phyloP scores from a whole-genome alignment of 2,888 invertebrate species.

The Chromoteleia sp. region DNA sequence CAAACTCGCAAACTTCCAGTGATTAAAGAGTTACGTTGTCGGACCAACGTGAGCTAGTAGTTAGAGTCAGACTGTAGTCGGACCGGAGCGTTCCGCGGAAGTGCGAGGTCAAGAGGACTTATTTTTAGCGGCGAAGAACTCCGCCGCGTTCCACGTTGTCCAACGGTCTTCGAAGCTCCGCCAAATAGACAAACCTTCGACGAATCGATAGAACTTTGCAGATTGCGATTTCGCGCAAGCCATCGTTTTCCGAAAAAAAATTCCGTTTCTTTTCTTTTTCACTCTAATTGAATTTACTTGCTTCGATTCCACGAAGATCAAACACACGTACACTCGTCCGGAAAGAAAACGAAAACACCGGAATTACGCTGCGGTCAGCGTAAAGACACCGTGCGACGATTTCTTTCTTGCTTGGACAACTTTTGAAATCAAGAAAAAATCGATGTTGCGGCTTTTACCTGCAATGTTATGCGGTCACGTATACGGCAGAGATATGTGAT shows the following conservation, averaged over 20 bases:
- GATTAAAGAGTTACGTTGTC: constrained; percentile 63
- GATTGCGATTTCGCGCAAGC: no score
- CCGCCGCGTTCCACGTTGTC: neutral
- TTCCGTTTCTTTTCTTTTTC: no score
- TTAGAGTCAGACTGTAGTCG: constrained; percentile 50
- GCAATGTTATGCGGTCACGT: constrained; percentile 44
- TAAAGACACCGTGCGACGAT: neutral
- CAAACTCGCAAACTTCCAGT: constrained; percentile 49
- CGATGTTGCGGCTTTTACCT: constrained; percentile 5
- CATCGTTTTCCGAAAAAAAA: no score
- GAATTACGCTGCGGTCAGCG: no score
- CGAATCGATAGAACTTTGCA: no score
- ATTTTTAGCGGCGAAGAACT: constrained; percentile 41
- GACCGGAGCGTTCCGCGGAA: constrained; percentile 35
- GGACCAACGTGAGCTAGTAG: constrained; percentile 58
- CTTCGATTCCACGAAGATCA: no score
- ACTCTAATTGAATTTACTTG: no score
- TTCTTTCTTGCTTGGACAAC: neutral
- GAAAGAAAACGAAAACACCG: no score
- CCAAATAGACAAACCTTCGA: neutral
- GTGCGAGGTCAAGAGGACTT: constrained; percentile 59
- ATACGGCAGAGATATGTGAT: constrained; percentile 12
- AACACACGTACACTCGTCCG: no score
- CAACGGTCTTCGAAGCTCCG: neutral
- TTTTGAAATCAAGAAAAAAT: constrained; percentile 13